Percentiles rank a stretch among this genome's conserved stretches.
Evolutionary conservation across 2,888 invertebrate genomes (phyloP).

Genomic region (Drosophila trichaetosa): DNA sequence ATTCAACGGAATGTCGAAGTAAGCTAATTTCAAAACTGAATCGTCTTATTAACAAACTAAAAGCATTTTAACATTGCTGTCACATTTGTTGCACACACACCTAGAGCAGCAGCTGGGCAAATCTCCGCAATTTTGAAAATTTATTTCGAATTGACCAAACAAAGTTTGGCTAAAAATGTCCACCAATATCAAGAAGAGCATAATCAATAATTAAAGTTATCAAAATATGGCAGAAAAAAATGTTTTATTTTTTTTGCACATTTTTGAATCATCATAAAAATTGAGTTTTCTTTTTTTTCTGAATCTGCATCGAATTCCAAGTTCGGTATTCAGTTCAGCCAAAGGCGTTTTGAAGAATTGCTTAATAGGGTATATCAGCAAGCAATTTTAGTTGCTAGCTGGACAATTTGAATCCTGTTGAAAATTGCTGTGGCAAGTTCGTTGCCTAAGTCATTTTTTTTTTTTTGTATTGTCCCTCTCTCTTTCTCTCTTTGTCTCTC

Average conservation of each 20-base stretch:
- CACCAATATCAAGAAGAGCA: not conserved
- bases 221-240: not conserved
- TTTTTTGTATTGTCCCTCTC: constrained; percentile 6
- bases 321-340: not conserved
- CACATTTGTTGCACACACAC: not conserved
- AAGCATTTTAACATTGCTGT: not conserved
- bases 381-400: constrained; percentile 18
- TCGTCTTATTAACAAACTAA: not conserved
- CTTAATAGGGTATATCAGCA: constrained; percentile 35
- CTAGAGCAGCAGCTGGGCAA: not conserved
- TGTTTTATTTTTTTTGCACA: not conserved
- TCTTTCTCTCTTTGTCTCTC: not conserved
- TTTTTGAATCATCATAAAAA: not conserved
- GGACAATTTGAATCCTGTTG: constrained; percentile 44
- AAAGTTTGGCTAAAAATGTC: too few species aligned
- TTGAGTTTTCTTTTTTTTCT: not conserved
- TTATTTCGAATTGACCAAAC: too few species aligned
- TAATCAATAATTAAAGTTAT: not conserved
- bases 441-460: constrained; percentile 57
- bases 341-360: not conserved
- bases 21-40: not conserved
- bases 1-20: not conserved
- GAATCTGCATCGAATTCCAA: not conserved
- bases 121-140: not conserved
- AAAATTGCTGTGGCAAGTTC: constrained; percentile 32